phyloP scores from a whole-genome alignment of 2,888 invertebrate genomes.

The Ormyrus labotus region DNA sequence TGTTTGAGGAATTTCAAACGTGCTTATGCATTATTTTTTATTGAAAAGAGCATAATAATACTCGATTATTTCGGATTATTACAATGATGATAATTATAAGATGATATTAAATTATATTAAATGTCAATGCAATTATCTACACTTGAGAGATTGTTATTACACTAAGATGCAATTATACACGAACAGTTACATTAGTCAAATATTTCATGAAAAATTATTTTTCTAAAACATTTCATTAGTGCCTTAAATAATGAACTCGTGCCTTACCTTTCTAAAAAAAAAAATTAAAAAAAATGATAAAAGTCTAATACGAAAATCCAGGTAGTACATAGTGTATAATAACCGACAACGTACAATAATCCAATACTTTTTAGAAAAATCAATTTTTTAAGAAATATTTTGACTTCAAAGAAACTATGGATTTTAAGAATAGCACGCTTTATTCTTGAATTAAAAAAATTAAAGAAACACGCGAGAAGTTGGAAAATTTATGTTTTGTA shows the following conservation, averaged over 20 bases:
- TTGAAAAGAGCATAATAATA: background rate
- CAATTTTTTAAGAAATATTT: slow-evolving; percentile 39
- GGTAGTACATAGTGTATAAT: no score
- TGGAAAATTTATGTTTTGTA: slow-evolving; percentile 49
- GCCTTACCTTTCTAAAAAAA: no score
- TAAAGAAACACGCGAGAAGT: slow-evolving; percentile 32
- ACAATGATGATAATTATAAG: no score
- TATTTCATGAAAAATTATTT: slow-evolving; percentile 39
- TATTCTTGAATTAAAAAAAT: slow-evolving; percentile 8
- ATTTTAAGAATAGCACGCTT: slow-evolving; percentile 26
- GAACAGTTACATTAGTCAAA: slow-evolving; percentile 3
- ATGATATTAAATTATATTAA: background rate
- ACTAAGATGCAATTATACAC: slow-evolving; percentile 34
- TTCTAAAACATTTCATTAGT: background rate
- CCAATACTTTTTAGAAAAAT: slow-evolving; percentile 2
- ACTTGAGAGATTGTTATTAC: slow-evolving; percentile 28
- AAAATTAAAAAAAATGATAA: no score
- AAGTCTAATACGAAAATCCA: no score
- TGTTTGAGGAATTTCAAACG: background rate
- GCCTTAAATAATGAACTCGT: no score
- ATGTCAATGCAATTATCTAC: slow-evolving; percentile 31
- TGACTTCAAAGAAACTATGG: background rate
- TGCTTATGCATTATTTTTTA: background rate
- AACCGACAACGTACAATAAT: no score
- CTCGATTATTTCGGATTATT: background rate